Evolutionary conservation across 1,140 invertebrate genomes (phyloP), one percentile per base, ranked within the genome.

Genomic region (Aphelenchoides avenae): DNA sequence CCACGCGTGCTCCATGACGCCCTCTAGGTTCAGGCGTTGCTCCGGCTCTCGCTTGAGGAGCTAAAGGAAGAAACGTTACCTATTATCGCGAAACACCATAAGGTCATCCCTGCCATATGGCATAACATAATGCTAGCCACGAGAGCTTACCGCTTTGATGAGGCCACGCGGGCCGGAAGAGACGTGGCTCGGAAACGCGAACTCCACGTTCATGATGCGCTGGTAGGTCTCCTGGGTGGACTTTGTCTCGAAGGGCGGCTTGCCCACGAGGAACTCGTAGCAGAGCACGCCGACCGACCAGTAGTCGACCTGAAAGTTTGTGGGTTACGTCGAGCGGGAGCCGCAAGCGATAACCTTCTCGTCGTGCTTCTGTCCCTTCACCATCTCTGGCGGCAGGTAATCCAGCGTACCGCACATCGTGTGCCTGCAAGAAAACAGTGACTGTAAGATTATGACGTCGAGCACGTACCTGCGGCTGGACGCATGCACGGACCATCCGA

Each of bases 251-350:
- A 98, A 98, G 20, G 93, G 92, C n/a, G 92, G 89, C 47, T 82
- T 84, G 0, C 92, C 92, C 2, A 88, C 87, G 0, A 96, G 81
- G 79, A 97, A 93, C 80, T 97, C 93, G 75, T 92, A 98, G 63
- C 88, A 87, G 0, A 96, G 81, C 36, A 97, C 86, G 26, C 93
- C 93, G 34, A 96, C 80, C 5, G 69, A 55, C 67, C 67, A 69
- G 37, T 63, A 55, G 48, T 69, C 67, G 9, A 68, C 66, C 39
- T 65, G 13, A n/a, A 39, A 9, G 30, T 13, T 22, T 39, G 9
- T 52, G 15, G 0, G 11, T 29, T 18, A 33, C 20, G n/a, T 34
- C 11, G 20, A 22, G 22, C 33, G 11, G 20, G 5, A 24, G 40
- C 3, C 7, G 20, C 7, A 13, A 48, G 31, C 18, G 20, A 48